Percentiles rank a stretch among this genome's conserved stretches.
Evolutionary conservation across 1,140 invertebrate genomes (phyloP).

Genomic region (Aphidius ervi): DNA sequence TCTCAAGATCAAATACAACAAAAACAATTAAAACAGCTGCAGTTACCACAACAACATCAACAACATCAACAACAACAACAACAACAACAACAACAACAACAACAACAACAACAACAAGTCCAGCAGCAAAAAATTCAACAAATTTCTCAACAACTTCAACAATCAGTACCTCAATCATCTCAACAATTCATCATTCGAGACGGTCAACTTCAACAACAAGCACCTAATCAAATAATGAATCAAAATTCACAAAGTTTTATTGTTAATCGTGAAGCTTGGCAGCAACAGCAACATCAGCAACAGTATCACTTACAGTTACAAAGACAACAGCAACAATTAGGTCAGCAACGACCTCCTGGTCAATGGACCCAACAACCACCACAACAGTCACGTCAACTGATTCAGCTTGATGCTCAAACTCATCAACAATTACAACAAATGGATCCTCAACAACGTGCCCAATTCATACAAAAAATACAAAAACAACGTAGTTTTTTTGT

Average conservation of each 20-base stretch:
- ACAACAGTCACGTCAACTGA: slow-evolving; percentile 60
- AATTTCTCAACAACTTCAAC: slow-evolving; percentile 46
- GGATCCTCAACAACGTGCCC: slow-evolving; percentile 70
- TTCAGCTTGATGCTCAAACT: slow-evolving; percentile 73
- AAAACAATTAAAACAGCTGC: slow-evolving; percentile 37
- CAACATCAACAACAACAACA: slow-evolving; percentile 39
- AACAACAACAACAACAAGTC: slow-evolving; percentile 33
- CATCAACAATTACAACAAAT: slow-evolving; percentile 79
- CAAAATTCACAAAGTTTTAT: slow-evolving; percentile 54
- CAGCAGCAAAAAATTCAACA: slow-evolving; percentile 42
- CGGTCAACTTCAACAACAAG: slow-evolving; percentile 56
- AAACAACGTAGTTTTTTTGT: slow-evolving; percentile 61
- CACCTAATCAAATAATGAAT: slow-evolving; percentile 48
- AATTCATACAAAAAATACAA: slow-evolving; percentile 73
- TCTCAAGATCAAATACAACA: slow-evolving; percentile 28
- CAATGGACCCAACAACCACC: slow-evolving; percentile 51
- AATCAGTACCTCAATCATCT: slow-evolving; percentile 43
- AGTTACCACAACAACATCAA: slow-evolving; percentile 33
- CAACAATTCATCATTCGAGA: slow-evolving; percentile 54
- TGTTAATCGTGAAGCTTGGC: slow-evolving; percentile 58
- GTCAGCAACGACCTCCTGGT: slow-evolving; percentile 43
- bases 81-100: slow-evolving; percentile 34
- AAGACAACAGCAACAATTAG: slow-evolving; percentile 46
- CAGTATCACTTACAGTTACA: slow-evolving; percentile 43
- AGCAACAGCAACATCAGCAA: slow-evolving; percentile 53